Evolutionary conservation across 92 coral and sea anemone species (phyloP).

Genomic region (Pocillopora grandis): DNA sequence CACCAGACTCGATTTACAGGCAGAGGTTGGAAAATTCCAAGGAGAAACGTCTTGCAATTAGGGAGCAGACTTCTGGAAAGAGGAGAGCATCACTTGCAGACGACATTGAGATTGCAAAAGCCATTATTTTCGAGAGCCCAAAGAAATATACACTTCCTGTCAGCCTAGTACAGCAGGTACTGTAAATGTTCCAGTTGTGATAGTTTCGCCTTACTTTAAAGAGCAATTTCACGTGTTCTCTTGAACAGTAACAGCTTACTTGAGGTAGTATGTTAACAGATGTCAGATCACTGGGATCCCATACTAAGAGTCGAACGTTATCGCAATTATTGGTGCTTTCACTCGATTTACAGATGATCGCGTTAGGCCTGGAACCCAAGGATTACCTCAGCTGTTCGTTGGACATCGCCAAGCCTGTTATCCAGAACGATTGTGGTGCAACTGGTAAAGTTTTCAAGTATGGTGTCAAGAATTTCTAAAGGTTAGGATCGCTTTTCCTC

Average conservation of each 20-base stretch:
- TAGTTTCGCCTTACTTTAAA: neutral
- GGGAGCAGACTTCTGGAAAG: neutral
- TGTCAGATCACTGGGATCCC: neutral
- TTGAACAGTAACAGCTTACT: neutral
- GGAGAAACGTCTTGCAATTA: constrained; percentile 11
- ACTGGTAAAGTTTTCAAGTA: too few relatives aligned
- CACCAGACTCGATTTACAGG: neutral
- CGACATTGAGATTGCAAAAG: constrained; percentile 24
- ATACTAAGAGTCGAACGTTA: neutral
- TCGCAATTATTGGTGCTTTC: neutral
- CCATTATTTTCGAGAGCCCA: neutral
- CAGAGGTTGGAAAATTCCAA: constrained; percentile 1
- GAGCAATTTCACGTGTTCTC: neutral
- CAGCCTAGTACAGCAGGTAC: neutral
- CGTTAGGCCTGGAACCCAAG: neutral
- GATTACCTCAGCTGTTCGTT: neutral
- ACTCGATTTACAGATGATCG: neutral
- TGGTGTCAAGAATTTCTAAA: too few relatives aligned
- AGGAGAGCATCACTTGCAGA: constrained; percentile 26
- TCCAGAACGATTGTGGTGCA: too few relatives aligned
- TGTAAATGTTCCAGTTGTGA: neutral
- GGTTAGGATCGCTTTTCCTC: too few relatives aligned
- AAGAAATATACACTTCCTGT: neutral
- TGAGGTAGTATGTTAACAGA: neutral
- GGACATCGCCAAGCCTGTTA: neutral